Evolutionary conservation across 2,888 invertebrate species (phyloP).

Genomic region (Cheiracanthium punctorium): DNA sequence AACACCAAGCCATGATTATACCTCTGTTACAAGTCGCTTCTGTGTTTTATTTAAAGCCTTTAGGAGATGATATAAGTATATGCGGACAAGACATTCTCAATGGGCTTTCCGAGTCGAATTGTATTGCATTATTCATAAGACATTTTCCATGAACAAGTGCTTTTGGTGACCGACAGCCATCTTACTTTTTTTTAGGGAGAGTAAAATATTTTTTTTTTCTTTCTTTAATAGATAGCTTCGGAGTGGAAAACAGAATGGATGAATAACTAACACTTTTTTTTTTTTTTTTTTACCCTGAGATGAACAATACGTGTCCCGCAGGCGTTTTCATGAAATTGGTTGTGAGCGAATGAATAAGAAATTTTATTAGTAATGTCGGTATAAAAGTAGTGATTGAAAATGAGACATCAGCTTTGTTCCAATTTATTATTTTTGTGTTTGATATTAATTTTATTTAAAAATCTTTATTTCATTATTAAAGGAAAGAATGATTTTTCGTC

Average conservation of each 20-base stretch:
- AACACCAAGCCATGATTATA: not conserved
- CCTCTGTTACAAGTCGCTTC: not conserved
- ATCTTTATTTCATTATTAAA: too few relatives aligned
- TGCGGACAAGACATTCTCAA: not conserved
- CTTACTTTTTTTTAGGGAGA: not conserved
- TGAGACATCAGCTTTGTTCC: too few relatives aligned
- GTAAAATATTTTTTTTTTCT: not conserved
- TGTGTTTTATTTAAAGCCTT: not conserved
- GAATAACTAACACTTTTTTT: not conserved
- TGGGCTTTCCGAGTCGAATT: not conserved
- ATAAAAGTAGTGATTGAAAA: too few relatives aligned
- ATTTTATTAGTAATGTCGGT: too few relatives aligned
- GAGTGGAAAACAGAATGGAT: not conserved
- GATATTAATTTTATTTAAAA: too few relatives aligned
- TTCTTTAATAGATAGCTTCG: not conserved
- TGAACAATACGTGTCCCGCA: not conserved
- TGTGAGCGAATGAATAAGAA: too few relatives aligned
- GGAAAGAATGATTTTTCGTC: too few relatives aligned
- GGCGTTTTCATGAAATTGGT: not conserved
- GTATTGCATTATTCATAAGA: not conserved
- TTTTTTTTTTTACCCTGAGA: too few relatives aligned
- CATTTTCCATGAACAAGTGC: not conserved
- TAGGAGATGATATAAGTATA: not conserved
- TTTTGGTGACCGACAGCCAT: not conserved
- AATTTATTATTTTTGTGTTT: too few relatives aligned